Percentiles rank a stretch among this genome's conserved stretches.
Evolutionary conservation across 1,140 invertebrate genomes (phyloP).

Genomic region (Drosophila setifemur): DNA sequence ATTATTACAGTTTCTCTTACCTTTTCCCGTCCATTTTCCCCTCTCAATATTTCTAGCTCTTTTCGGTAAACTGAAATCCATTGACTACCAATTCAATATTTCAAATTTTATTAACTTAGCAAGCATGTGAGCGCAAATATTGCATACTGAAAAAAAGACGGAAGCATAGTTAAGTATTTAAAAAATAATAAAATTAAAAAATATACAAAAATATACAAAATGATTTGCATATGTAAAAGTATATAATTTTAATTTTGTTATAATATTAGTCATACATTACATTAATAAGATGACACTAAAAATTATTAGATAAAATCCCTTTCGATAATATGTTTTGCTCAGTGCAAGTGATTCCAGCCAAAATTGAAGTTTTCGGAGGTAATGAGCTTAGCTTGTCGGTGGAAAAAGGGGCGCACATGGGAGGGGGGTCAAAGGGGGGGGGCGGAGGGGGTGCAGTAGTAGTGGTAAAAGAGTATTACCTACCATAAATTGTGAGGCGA

Average conservation of each 20-base stretch:
- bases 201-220: too few relatives aligned
- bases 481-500: background rate
- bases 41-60: background rate
- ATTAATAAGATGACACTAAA: too few relatives aligned
- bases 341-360: slow-evolving; percentile 3
- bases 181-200: too few relatives aligned
- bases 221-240: too few relatives aligned
- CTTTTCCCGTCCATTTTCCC: background rate
- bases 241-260: too few relatives aligned
- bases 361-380: background rate
- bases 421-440: too few relatives aligned
- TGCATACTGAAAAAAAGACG: too few relatives aligned
- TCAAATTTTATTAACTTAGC: slow-evolving; percentile 22
- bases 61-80: background rate
- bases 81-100: slow-evolving; percentile 34
- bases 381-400: slow-evolving; percentile 19
- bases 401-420: background rate
- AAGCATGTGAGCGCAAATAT: background rate
- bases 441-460: too few relatives aligned
- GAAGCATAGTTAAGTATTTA: too few relatives aligned
- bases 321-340: too few relatives aligned
- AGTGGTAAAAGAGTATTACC: background rate
- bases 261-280: too few relatives aligned
- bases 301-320: too few relatives aligned
- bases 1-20: slow-evolving; percentile 13